These are phyloP conservation scores for Frieseomelitta varia DNA, from an alignment of 1,140 invertebrate species.

Conservation along the genomic window DNA sequence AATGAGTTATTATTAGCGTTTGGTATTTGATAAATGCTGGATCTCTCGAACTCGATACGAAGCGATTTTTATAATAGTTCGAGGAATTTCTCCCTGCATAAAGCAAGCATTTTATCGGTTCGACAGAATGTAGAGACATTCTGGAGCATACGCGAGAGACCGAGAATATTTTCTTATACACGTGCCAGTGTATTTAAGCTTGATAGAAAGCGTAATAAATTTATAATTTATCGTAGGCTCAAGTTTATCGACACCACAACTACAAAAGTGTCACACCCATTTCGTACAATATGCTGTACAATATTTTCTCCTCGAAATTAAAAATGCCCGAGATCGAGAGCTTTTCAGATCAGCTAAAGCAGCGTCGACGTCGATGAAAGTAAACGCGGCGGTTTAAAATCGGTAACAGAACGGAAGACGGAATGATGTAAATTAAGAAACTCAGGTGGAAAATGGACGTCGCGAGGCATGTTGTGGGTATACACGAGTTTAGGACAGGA, in stretches of 20 bases:
- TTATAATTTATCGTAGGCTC: background rate
- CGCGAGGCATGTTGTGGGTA: background rate
- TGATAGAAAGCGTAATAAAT: background rate
- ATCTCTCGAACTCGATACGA: too few relatives aligned
- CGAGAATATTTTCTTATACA: background rate
- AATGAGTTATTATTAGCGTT: background rate
- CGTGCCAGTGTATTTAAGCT: background rate
- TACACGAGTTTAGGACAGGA: constrained; percentile 7
- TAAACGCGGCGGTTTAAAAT: constrained; percentile 30
- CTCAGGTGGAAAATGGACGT: constrained; percentile 40
- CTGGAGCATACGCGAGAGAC: background rate
- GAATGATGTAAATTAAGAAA: constrained; percentile 51
- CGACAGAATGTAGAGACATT: background rate
- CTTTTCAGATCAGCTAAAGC: background rate
- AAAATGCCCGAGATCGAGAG: background rate
- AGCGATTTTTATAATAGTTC: too few relatives aligned
- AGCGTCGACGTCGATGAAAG: too few relatives aligned
- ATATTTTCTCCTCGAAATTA: background rate
- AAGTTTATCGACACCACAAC: too few relatives aligned
- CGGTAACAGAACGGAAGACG: constrained; percentile 2
- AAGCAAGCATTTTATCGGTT: background rate
- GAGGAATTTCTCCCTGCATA: background rate
- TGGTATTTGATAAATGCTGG: background rate
- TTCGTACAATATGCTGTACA: background rate
- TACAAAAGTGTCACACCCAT: background rate